phyloP scores from a whole-genome alignment of 2,797 vertebrate species.

The Sorex maritimensis region DNA sequence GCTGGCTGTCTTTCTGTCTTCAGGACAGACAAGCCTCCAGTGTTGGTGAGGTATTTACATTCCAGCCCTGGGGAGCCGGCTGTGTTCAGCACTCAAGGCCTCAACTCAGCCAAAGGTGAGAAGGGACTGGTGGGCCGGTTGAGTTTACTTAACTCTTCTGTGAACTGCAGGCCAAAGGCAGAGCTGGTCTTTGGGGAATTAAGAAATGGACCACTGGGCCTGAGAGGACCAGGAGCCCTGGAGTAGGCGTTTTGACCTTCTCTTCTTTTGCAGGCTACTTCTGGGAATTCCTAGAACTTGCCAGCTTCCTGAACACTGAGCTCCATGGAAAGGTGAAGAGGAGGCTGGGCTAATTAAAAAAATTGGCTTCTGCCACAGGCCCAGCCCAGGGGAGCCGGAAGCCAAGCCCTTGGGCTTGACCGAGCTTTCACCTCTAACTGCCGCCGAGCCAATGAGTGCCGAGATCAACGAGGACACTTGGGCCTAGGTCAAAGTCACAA shows the following conservation, averaged over 20 bases:
- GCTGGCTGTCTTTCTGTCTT: conserved; percentile 79
- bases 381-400: conserved; percentile 30
- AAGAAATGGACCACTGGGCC: conserved; percentile 40
- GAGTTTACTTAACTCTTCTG: not conserved
- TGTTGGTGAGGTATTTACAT: conserved; percentile 89
- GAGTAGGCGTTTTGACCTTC: conserved; percentile 22
- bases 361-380: conserved; percentile 53
- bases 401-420: conserved; percentile 69
- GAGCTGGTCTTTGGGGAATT: conserved; percentile 60
- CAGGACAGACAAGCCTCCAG: conserved; percentile 86
- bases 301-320: conserved; percentile 65
- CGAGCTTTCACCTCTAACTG: conserved; percentile 81
- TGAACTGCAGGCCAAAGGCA: conserved; percentile 45
- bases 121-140: not conserved
- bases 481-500: conserved; percentile 93
- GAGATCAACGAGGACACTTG: conserved; percentile 89
- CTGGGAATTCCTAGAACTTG: conserved; percentile 51
- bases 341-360: conserved; percentile 51
- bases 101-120: conserved; percentile 59
- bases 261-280: conserved; percentile 52
- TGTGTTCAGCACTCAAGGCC: conserved; percentile 73
- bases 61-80: conserved; percentile 84
- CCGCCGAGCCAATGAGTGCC: conserved; percentile 90
- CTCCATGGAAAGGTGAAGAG: conserved; percentile 50
- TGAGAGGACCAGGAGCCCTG: not conserved